Evolutionary conservation across 2,113 vertebrate genomes (phyloP), one percentile per base, ranked within the genome.

Genomic region (Tursiops truncatus): DNA sequence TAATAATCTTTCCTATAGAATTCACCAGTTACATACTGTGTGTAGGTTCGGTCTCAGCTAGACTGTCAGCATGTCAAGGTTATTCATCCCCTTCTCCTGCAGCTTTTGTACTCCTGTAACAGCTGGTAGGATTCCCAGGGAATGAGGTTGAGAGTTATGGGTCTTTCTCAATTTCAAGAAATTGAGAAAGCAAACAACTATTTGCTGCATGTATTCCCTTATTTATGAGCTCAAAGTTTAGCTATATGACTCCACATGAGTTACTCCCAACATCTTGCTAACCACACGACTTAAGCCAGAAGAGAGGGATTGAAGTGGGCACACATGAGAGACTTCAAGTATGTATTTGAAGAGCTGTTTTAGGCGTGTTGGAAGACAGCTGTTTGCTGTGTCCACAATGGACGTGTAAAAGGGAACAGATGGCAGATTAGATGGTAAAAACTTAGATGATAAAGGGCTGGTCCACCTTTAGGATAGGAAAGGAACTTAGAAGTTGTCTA

Each of bases 311-410:
- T 47, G 26, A 86, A 96, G 73, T 83, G 73, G 56, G 47, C n/a
- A 73, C 47, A 21, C 31, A 0, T 23, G 41, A 70, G 77, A 92
- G 18, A 89, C 85, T 81, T 95, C 23, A 96, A 92, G 88, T 89
- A 21, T 63, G 70, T 88, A 41, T 82, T 88, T 91, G 81, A 97
- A 95, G 91, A 97, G 56, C 67, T 83, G 21, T 65, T 89, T 67
- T n/a, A 84, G 73, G 73, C 2, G 0, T 67, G 44, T 77, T 85
- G 47, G 82, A 82, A 94, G 91, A 62, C 47, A 95, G 63, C 76
- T 97, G 95, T 94, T 94, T 90, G n/a, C 93, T 91, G 20, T 87
- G 70, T 94, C 56, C 63, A 94, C 84, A 91, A 21, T n/a, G 58
- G 76, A 26, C 6, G 11, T 73, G 25, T 33, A 80, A 31, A 83